These are phyloP conservation scores for Mormyrops boulengeri DNA, from an alignment of 2,797 vertebrate genomes.

Conservation along the genomic window DNA sequence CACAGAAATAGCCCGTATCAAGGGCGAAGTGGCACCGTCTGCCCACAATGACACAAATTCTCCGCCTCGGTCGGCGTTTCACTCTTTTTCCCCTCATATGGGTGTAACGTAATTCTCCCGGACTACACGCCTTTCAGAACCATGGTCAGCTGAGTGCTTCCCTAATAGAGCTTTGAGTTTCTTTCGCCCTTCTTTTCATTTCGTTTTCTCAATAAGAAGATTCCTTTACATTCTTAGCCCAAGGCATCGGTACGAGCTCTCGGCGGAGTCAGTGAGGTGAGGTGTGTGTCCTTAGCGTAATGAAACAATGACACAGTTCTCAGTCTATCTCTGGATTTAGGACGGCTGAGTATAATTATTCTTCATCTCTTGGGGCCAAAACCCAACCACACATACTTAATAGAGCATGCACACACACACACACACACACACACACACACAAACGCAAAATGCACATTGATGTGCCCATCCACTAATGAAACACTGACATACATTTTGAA, in stretches of 20 bases:
- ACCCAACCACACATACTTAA: constrained; percentile 42
- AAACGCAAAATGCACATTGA: constrained; percentile 17
- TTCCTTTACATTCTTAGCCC: not conserved
- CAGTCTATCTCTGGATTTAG: constrained; percentile 71
- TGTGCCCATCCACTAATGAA: not conserved
- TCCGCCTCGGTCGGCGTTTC: not conserved
- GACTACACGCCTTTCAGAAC: not conserved
- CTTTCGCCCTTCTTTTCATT: not conserved
- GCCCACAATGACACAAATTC: not conserved
- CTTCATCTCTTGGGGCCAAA: constrained; percentile 57
- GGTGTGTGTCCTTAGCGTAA: constrained; percentile 50
- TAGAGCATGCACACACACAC: constrained; percentile 16
- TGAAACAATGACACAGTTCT: constrained; percentile 69
- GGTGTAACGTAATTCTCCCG: not conserved
- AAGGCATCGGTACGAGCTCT: not conserved
- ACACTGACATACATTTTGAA: not conserved
- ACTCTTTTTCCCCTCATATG: not conserved
- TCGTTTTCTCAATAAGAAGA: constrained; percentile 10
- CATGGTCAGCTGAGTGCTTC: not conserved
- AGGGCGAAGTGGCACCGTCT: not conserved
- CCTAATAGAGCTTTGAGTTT: not conserved
- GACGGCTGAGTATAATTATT: constrained; percentile 68
- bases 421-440: constrained; percentile 7
- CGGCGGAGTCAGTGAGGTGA: constrained; percentile 27
- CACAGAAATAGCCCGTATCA: not conserved